Evolutionary conservation across 2,113 vertebrate species (phyloP).

Genomic region (Sus scrofa): T2T-Sscrofa CM000822.6:2039001-2039500

Average conservation of each 20-base stretch:
- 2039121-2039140: neutral
- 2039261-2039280: neutral
- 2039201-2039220: neutral
- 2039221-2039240: neutral
- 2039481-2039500: neutral
- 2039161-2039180: neutral
- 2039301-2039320: neutral
- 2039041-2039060: neutral
- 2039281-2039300: neutral
- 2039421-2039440: neutral
- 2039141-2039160: neutral
- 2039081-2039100: slow-evolving; percentile 65
- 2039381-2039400: neutral
- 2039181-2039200: accelerated
- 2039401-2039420: neutral
- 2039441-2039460: no score
- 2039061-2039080: slow-evolving; percentile 31
- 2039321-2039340: neutral
- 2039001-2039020: neutral
- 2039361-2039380: neutral
- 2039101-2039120: neutral
- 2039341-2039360: neutral
- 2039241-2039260: neutral
- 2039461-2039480: neutral
- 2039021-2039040: neutral